A percentile compares a stretch with the other conserved stretches of the same genome.
Evolutionary conservation across 1,140 invertebrate species (phyloP).

Genomic region (Propsilocerus akamusi): DNA sequence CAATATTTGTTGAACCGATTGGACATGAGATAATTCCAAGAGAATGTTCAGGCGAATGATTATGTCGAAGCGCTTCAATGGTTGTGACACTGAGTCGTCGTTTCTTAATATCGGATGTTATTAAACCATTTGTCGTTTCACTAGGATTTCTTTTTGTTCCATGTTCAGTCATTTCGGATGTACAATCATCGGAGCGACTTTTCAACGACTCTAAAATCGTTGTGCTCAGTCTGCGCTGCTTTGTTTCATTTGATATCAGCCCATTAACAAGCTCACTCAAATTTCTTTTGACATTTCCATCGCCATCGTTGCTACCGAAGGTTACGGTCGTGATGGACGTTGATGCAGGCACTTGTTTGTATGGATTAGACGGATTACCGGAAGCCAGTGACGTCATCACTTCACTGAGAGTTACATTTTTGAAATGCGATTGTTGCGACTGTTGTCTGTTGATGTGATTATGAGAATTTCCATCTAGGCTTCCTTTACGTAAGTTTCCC

Average conservation of each 20-base stretch:
- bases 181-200: too few species aligned
- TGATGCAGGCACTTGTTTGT: not conserved
- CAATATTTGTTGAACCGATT: conserved; percentile 41
- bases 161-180: too few species aligned
- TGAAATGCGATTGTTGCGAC: conserved; percentile 15
- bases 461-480: too few species aligned
- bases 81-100: not conserved
- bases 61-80: not conserved
- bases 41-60: not conserved
- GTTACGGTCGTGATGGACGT: not conserved
- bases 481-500: too few species aligned
- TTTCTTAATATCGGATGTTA: conserved; percentile 2
- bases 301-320: not conserved
- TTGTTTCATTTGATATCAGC: not conserved
- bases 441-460: conserved; percentile 24
- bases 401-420: too few species aligned
- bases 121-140: not conserved
- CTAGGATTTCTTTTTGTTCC: not conserved
- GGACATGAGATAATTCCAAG: conserved; percentile 11
- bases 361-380: not conserved
- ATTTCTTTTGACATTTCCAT: not conserved
- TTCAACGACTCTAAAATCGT: not conserved
- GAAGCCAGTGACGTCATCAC: not conserved
- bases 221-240: not conserved
- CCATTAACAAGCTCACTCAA: conserved; percentile 1